phyloP scores from a whole-genome alignment of 1,140 invertebrate genomes.

The Cotesia typhae region DNA sequence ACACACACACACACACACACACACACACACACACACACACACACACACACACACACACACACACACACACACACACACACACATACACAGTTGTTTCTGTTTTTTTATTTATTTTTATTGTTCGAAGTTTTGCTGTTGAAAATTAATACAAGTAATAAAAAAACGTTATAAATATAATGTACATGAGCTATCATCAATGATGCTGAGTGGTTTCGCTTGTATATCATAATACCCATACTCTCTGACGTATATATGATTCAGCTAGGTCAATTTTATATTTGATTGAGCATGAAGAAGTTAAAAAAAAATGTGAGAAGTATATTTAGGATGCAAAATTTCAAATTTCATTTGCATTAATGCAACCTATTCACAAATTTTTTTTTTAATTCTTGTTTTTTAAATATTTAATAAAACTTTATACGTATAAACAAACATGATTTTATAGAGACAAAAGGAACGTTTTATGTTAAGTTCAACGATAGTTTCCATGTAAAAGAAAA shows the following conservation, averaged over 20 bases:
- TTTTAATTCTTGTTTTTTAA: background rate
- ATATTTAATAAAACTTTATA: background rate
- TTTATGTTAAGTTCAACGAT: slow-evolving; percentile 40
- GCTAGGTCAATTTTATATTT: slow-evolving; percentile 1
- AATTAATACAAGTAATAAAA: slow-evolving; percentile 27
- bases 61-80: no score
- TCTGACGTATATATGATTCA: slow-evolving; percentile 35
- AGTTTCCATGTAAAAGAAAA: background rate
- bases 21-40: fast-evolving
- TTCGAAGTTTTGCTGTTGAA: background rate
- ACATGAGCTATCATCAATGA: slow-evolving; percentile 50
- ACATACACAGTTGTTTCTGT: no score
- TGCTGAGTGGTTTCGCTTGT: slow-evolving; percentile 58
- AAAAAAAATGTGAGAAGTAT: background rate
- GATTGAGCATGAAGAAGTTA: background rate
- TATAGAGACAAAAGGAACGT: slow-evolving; percentile 19
- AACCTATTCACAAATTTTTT: background rate
- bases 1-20: no score
- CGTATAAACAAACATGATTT: background rate
- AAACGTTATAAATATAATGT: slow-evolving; percentile 1
- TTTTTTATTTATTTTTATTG: background rate
- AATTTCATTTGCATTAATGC: background rate
- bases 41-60: no score
- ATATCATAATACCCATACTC: slow-evolving; percentile 46
- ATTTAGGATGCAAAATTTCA: background rate